A percentile compares a stretch with the other conserved stretches of the same genome.
Evolutionary conservation across 2,113 vertebrate species (phyloP).

Genomic region (Seriola aureovittata): DNA sequence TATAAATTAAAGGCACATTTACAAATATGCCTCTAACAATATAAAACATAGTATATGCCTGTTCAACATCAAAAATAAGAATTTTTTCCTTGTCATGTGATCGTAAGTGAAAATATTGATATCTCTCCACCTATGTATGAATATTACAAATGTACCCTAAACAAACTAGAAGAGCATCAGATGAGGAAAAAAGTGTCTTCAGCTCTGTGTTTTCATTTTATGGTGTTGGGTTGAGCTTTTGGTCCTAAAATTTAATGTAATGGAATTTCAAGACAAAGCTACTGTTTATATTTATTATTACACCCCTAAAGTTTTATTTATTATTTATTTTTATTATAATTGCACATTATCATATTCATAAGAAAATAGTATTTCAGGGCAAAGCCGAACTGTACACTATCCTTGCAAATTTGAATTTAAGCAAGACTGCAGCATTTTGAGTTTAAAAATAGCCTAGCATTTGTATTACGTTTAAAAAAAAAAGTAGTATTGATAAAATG

Average conservation of each 20-base stretch:
- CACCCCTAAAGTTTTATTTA: not conserved
- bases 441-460: not conserved
- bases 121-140: not conserved
- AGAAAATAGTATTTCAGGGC: not conserved
- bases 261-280: too few relatives aligned
- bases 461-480: too few relatives aligned
- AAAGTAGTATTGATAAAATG: not conserved
- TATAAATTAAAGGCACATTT: not conserved
- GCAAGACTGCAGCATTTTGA: not conserved
- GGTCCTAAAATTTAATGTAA: too few relatives aligned
- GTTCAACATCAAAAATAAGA: too few relatives aligned
- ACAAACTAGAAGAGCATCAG: conserved; percentile 23
- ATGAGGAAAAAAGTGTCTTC: not conserved
- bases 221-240: not conserved
- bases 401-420: not conserved
- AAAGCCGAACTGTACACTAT: not conserved
- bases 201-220: not conserved
- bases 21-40: not conserved
- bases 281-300: not conserved
- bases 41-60: not conserved
- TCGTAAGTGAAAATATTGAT: not conserved
- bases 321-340: not conserved
- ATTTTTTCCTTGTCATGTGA: not conserved
- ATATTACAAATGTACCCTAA: conserved; percentile 1
- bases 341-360: not conserved